Conservation (phyloP, 2,113 vertebrate species). For the Phylloscopus trochiloides region DNA sequence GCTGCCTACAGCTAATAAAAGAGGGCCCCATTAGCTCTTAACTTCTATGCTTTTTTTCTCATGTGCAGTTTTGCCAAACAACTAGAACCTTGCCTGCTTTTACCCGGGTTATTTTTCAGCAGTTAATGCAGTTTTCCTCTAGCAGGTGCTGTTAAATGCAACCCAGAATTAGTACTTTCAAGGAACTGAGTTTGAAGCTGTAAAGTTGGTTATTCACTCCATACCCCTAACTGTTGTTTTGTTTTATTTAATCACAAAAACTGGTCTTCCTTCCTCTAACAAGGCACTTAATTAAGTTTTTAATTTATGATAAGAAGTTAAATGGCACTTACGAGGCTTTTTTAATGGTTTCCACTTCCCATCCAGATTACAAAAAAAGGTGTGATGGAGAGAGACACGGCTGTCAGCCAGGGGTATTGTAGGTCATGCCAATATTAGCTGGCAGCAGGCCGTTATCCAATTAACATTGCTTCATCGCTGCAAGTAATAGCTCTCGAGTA, state of each 20-base stretch:
- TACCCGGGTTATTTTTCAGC: neutral
- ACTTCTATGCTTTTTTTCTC: neutral
- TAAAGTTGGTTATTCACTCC: constrained; percentile 64
- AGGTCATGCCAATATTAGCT: constrained; percentile 78
- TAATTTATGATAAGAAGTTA: constrained; percentile 79
- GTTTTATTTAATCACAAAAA: constrained; percentile 77
- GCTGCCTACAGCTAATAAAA: neutral
- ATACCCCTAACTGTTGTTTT: constrained; percentile 73
- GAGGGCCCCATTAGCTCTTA: neutral
- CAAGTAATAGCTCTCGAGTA: constrained; percentile 75
- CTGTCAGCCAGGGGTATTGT: constrained; percentile 74
- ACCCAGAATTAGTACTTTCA: constrained; percentile 45
- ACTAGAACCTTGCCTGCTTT: neutral
- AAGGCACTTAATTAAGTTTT: constrained; percentile 76
- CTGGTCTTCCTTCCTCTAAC: constrained; percentile 69
- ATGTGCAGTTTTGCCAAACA: neutral
- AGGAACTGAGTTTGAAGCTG: constrained; percentile 41
- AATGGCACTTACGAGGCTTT: constrained; percentile 69
- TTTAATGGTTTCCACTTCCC: constrained; percentile 72
- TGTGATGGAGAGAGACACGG: constrained; percentile 61
- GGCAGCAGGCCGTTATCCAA: constrained; percentile 79
- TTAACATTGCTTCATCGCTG: constrained; percentile 82
- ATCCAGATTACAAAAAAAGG: constrained; percentile 70
- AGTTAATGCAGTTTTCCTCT: neutral
- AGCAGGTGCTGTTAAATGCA: constrained; percentile 31